Evolutionary conservation across 2,797 vertebrate genomes (phyloP).

Genomic region (Lepus oiostolus): DNA sequence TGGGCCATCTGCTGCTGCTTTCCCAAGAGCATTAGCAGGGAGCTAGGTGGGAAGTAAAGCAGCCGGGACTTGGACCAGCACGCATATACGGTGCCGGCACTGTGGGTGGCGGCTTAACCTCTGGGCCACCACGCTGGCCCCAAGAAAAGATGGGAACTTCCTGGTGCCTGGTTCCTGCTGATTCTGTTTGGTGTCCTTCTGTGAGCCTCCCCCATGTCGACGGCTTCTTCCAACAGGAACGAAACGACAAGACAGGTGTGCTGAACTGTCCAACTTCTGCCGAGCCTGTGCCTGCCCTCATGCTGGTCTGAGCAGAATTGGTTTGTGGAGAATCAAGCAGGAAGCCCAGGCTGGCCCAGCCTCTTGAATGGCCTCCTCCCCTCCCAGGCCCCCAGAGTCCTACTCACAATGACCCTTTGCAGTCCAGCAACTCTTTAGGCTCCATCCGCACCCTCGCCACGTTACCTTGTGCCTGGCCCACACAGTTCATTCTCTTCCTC

Average conservation of each 20-base stretch:
- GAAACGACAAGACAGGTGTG: neutral
- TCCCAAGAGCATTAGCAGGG: too few species aligned
- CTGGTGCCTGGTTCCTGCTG: neutral
- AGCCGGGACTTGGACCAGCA: too few species aligned
- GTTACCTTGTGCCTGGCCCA: neutral
- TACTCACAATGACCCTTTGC: rapidly evolving
- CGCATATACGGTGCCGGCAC: too few species aligned
- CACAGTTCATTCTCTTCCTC: neutral
- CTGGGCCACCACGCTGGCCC: too few species aligned
- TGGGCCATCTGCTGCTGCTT: too few species aligned
- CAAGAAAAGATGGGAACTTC: neutral
- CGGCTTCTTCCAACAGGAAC: neutral
- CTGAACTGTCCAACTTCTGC: neutral
- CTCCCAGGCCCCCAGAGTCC: too few species aligned
- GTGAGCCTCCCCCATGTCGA: neutral
- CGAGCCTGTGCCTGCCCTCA: neutral
- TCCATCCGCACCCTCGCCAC: neutral
- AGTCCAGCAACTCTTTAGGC: neutral
- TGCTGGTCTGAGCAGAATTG: neutral
- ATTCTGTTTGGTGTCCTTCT: neutral
- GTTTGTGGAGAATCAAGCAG: neutral
- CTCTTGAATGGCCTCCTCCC: neutral
- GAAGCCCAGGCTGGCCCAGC: neutral
- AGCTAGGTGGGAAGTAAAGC: too few species aligned
- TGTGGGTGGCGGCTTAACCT: too few species aligned